A percentile compares a stretch with the other conserved stretches of the same genome.
These are phyloP conservation scores for Drosophila simulans DNA, from an alignment of 1,140 invertebrate species.

Conservation along the genomic window DNA sequence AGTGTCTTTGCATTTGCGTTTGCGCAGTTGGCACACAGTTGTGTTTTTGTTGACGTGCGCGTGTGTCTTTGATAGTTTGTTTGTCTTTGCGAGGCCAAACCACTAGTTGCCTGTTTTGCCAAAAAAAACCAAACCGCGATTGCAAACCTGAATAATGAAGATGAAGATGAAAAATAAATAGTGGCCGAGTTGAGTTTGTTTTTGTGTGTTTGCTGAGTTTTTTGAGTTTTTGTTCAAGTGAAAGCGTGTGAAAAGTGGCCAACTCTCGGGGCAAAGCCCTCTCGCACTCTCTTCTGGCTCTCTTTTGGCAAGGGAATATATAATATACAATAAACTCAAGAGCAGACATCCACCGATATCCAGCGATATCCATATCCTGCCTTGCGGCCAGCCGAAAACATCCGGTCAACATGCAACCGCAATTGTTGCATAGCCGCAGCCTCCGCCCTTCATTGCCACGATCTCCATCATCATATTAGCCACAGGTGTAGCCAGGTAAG, in stretches of 20 bases:
- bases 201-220: conserved; percentile 34
- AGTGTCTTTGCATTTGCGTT: conserved; percentile 15
- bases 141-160: conserved; percentile 2
- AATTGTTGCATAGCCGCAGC: conserved; percentile 49
- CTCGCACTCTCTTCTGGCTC: conserved; percentile 11
- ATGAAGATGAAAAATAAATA: conserved; percentile 13
- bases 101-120: conserved; percentile 23
- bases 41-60: conserved; percentile 10
- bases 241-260: conserved; percentile 76
- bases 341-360: neutral
- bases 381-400: conserved; percentile 58
- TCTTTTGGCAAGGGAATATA: conserved; percentile 9
- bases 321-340: neutral
- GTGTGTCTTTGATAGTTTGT: conserved; percentile 7
- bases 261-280: conserved; percentile 30
- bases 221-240: conserved; percentile 58
- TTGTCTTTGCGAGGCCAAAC: conserved; percentile 12
- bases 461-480: conserved; percentile 3
- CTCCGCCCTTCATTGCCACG: conserved; percentile 9
- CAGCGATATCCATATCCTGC: conserved; percentile 41
- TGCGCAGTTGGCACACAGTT: conserved; percentile 13
- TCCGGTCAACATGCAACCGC: conserved; percentile 66
- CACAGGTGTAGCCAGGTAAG: conserved; percentile 45
- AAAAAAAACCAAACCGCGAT: conserved; percentile 3
- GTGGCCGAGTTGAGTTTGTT: conserved; percentile 27